These are phyloP conservation scores for Euclidia mi DNA, from an alignment of 2,888 invertebrate genomes.

Conservation along the genomic window DNA sequence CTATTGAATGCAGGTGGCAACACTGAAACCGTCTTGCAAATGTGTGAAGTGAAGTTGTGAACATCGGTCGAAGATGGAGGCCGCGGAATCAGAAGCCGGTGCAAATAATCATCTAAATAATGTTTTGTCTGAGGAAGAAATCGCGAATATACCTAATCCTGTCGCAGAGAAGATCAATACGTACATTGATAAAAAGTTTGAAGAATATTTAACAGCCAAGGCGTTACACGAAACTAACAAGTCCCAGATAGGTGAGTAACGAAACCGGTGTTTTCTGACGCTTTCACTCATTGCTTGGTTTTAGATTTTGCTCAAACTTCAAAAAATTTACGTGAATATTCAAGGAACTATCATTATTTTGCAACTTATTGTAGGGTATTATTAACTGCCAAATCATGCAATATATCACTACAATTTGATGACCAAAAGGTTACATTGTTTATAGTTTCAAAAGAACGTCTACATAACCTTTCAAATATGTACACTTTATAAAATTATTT, in stretches of 20 bases:
- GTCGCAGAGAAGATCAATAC: slow-evolving; percentile 90
- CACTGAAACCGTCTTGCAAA: too few species aligned
- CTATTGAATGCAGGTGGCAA: too few species aligned
- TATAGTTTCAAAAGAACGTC: slow-evolving; percentile 10
- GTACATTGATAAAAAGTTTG: slow-evolving; percentile 90
- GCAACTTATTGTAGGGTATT: too few species aligned
- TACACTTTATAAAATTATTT: too few species aligned
- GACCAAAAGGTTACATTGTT: slow-evolving; percentile 20
- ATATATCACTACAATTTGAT: neutral
- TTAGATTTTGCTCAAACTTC: slow-evolving; percentile 8
- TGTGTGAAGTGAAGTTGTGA: too few species aligned
- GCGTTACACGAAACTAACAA: slow-evolving; percentile 93
- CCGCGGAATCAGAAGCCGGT: slow-evolving; percentile 79
- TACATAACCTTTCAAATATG: slow-evolving; percentile 22
- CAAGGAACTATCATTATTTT: too few species aligned
- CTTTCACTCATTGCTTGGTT: slow-evolving; percentile 47
- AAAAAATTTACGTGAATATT: neutral
- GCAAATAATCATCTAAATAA: slow-evolving; percentile 82
- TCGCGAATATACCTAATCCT: slow-evolving; percentile 71
- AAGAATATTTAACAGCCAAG: slow-evolving; percentile 93
- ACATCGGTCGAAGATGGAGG: slow-evolving; percentile 79
- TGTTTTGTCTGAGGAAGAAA: slow-evolving; percentile 83
- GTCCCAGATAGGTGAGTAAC: slow-evolving; percentile 91
- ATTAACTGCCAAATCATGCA: too few species aligned
- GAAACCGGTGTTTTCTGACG: slow-evolving; percentile 69